phyloP scores from a whole-genome alignment of 2,113 vertebrate genomes.

The Glaucidium brasilianum region DNA sequence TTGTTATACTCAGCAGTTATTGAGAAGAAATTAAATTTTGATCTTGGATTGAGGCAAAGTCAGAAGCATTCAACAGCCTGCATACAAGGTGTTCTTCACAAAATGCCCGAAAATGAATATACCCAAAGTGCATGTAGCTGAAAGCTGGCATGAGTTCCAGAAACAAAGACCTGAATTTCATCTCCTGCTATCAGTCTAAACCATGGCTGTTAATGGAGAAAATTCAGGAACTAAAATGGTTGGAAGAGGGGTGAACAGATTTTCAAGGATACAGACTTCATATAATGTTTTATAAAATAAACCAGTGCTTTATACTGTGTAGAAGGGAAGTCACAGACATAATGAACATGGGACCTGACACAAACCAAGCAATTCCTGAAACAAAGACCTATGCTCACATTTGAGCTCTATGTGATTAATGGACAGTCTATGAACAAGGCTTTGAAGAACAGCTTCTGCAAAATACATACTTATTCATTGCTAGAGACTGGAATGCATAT shows the following conservation, averaged over 20 bases:
- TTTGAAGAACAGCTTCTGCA: background rate
- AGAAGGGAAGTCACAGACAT: background rate
- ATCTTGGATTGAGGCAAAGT: conserved; percentile 13
- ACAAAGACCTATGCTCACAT: background rate
- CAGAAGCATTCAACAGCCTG: background rate
- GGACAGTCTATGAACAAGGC: background rate
- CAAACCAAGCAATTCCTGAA: background rate
- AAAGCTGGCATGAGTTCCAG: conserved; percentile 3
- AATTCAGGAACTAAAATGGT: background rate
- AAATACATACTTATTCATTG: background rate
- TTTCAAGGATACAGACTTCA: background rate
- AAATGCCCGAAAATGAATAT: background rate
- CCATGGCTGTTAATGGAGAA: background rate
- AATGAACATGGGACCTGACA: background rate
- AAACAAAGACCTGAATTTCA: background rate
- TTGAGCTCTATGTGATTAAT: background rate
- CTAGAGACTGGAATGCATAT: background rate
- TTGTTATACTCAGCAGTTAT: conserved; percentile 37
- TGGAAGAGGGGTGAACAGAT: background rate
- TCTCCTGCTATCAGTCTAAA: background rate
- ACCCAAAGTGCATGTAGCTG: background rate
- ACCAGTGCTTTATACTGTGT: background rate
- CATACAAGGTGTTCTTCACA: background rate
- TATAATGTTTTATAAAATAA: background rate
- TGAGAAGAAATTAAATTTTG: conserved; percentile 32